These are phyloP conservation scores for Vicugna pacos DNA, from an alignment of 2,113 vertebrate species.

Conservation along the genomic window DNA sequence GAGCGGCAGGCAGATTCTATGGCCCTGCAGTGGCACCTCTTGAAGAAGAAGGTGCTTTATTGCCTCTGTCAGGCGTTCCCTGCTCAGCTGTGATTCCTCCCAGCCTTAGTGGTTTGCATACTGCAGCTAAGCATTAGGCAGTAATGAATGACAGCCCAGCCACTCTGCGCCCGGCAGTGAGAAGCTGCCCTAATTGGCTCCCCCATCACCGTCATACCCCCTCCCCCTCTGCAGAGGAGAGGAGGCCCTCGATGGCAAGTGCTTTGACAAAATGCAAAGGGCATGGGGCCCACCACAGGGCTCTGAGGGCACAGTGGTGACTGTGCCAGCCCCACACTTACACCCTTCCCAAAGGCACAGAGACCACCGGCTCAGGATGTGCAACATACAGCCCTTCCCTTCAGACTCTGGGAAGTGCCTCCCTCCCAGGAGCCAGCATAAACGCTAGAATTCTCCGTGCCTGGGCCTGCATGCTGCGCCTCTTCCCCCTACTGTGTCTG, in stretches of 20 bases:
- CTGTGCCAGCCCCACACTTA: neutral
- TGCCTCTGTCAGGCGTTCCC: slow-evolving; percentile 66
- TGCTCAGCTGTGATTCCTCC: slow-evolving; percentile 65
- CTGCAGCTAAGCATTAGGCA: slow-evolving; percentile 53
- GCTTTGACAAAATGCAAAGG: neutral
- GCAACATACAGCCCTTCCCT: neutral
- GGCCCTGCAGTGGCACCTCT: slow-evolving; percentile 64
- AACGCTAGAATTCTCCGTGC: neutral
- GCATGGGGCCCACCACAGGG: neutral
- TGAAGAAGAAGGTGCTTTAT: slow-evolving; percentile 74
- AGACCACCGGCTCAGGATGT: neutral
- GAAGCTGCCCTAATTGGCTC: slow-evolving; percentile 68
- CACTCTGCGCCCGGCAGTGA: slow-evolving; percentile 22
- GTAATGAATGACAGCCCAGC: slow-evolving; percentile 71
- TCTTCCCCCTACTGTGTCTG: neutral
- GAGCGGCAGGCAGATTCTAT: slow-evolving; percentile 52
- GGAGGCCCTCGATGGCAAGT: neutral
- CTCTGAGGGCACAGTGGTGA: neutral
- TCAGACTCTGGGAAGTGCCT: neutral
- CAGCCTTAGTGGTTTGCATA: slow-evolving; percentile 66
- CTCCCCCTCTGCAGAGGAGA: neutral
- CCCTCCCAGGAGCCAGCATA: neutral
- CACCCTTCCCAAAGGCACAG: neutral
- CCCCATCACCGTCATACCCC: neutral
- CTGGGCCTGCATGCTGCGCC: neutral